Base-by-base conservation (phyloP, 2,113 vertebrate species). In the Platanista minor region DNA sequence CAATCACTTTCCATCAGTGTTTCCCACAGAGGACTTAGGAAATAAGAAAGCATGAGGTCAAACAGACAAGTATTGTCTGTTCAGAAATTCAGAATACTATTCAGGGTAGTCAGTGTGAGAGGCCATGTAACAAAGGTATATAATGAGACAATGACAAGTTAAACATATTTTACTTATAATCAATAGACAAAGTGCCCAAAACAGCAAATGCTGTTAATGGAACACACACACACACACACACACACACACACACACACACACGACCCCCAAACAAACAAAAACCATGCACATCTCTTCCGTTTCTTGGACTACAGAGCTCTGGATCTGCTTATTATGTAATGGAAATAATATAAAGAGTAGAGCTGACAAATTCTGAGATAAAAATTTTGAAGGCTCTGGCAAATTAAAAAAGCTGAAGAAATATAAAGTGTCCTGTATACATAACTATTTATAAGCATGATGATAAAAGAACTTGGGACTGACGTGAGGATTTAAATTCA, bases 381-480 rank as follows among this genome's bases (percentile, higher is more conserved):
- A 97, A 78, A 96, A 72, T n/a, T 96, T 29, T 41, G 57, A 91
- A 82, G 18, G 62, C 91, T 54, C 33, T 75, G 90, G 87, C 10
- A 92, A 66, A 86, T 92, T 39, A 78, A 78, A 41, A 96, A 77
- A 96, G 57, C 6, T 41, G 21, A 85, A 36, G 3, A 97, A 31
- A 43, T 75, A 52, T 25, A 74, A 81, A 90, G 66, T 95, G 83
- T 75, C 36, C 39, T 81, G 67, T 93, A 91, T 15, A 74, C 91
- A 92, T 90, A 97, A 94, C 43, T 96, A 72, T 74, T 90, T 36
- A 80, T 85, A 92, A 77, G 62, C 67, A 54, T 87, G 6, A 0
- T 39, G 31, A 69, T 87, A 94, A 61, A 90, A 61, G 3, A 6
- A 11, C 10, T 21, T n/a, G 39, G 5, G 52, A 67, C 10, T 82